phyloP scores from a whole-genome alignment of 1,140 invertebrate species.

The Calliopsis andreniformis region DNA sequence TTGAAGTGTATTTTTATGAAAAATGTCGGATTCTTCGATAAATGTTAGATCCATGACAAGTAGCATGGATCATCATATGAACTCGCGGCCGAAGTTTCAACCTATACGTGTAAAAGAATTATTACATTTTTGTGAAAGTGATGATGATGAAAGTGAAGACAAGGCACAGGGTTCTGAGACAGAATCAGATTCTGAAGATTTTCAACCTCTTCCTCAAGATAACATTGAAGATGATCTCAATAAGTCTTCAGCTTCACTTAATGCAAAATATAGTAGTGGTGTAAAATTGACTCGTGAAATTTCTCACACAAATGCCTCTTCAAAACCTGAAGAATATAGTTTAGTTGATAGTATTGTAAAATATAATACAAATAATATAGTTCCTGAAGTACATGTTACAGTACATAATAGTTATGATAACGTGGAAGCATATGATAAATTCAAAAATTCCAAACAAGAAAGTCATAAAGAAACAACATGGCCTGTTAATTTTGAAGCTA shows the following conservation, averaged over 20 bases:
- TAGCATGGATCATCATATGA: constrained; percentile 44
- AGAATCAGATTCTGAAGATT: constrained; percentile 60
- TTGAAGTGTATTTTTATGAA: constrained; percentile 1
- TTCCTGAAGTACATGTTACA: background rate
- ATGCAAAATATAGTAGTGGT: background rate
- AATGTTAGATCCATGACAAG: constrained; percentile 46
- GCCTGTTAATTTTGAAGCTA: background rate
- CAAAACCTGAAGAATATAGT: background rate
- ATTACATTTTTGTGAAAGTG: constrained; percentile 58
- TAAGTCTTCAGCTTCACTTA: background rate
- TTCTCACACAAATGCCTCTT: background rate
- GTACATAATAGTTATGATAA: background rate
- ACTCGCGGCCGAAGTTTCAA: constrained; percentile 65
- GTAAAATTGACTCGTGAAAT: background rate
- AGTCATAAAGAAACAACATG: too few species aligned
- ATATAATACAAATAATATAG: background rate
- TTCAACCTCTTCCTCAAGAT: constrained; percentile 36
- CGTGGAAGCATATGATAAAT: background rate
- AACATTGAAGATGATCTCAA: background rate
- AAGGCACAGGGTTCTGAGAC: constrained; percentile 51
- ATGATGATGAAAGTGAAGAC: constrained; percentile 70
- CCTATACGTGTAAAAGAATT: constrained; percentile 69
- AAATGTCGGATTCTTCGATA: constrained; percentile 61
- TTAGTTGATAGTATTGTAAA: background rate
- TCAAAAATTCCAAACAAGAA: background rate